Base-by-base conservation (phyloP, 1,140 invertebrate species). In the Drosophila pectinifera region DNA sequence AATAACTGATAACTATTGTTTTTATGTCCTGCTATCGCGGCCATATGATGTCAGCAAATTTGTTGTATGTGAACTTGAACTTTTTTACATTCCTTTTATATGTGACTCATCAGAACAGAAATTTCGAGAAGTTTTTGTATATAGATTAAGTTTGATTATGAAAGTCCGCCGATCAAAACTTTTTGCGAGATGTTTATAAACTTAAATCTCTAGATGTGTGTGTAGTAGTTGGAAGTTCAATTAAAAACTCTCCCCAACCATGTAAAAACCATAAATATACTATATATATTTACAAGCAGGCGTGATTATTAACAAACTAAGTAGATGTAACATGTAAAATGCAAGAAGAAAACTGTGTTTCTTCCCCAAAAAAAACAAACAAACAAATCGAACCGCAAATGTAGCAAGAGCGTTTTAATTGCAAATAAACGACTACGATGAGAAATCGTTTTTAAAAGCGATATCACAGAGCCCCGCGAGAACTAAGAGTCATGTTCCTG, bases 201-300 rank as follows among this genome's bases (percentile, higher is more conserved):
- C 42, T 42, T 48, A 53, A 57, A 70, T 74, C 86, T 89, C 80
- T 89, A 69, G 67, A 89, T 88, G 84, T 88, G 55, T 80, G 82
- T 84, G 72, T 74, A 76, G 75, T 74, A 84, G 84, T 74, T 89
- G 77, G 49, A 43, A 77, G 59, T 77, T 80, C 65, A 72, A 89
- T 76, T 86, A 76, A 86, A 57, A 81, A 59, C 55, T 78, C 57
- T 61, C 75, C 74, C 69, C 36, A 61, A 63, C 67, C 56, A 80
- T 73, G 56, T 75, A 76, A 45, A 78, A 82, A 45, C 65, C 54
- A 64, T 38, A 63, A 72, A 39, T 39, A 76, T 59, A 45, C 10
- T 61, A 39, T 46, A 73, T 80, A 78, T 79, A 86, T 88, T 89
- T 89, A 89, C 76, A 88, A 89, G 41, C 74, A 72, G 49, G 45